Conservation (phyloP, 2,888 invertebrate species). For the Danaus chrysippus region DNA sequence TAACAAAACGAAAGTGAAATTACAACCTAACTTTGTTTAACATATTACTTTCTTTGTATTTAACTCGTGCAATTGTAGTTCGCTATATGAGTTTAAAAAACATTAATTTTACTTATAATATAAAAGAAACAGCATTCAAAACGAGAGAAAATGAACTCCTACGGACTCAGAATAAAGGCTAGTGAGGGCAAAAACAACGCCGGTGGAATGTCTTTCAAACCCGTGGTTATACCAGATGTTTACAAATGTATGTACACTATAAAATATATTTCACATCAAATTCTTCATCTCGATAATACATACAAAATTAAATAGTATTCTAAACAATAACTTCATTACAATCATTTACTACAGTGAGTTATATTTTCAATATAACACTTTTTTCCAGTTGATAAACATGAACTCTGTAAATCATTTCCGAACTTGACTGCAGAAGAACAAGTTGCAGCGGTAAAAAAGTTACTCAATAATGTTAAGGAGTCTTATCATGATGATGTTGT, state of each 20-base stretch:
- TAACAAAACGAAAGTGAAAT: slow-evolving; percentile 19
- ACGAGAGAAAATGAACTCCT: slow-evolving; percentile 32
- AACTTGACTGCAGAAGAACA: slow-evolving; percentile 52
- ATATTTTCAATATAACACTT: background rate
- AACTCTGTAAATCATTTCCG: slow-evolving; percentile 39
- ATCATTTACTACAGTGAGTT: background rate
- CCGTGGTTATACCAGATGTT: slow-evolving; percentile 39
- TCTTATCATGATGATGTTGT: slow-evolving; percentile 32
- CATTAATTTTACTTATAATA: slow-evolving; percentile 4
- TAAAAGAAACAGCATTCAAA: slow-evolving; percentile 34
- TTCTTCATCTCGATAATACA: no score
- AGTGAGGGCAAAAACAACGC: slow-evolving; percentile 48
- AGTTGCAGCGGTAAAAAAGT: slow-evolving; percentile 45
- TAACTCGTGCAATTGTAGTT: background rate
- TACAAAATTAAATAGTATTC: no score
- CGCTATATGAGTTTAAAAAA: background rate
- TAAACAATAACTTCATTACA: background rate
- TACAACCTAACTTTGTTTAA: slow-evolving; percentile 11
- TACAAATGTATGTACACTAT: slow-evolving; percentile 7
- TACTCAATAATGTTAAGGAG: slow-evolving; percentile 36
- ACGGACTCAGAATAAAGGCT: slow-evolving; percentile 50
- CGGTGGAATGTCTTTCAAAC: slow-evolving; percentile 43
- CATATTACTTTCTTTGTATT: background rate
- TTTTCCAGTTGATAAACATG: slow-evolving; percentile 38
- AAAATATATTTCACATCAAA: background rate